Evolutionary conservation across 2,113 vertebrate genomes (phyloP), one percentile per base, ranked within the genome.

Genomic region (Actenoides lindsayi): DNA sequence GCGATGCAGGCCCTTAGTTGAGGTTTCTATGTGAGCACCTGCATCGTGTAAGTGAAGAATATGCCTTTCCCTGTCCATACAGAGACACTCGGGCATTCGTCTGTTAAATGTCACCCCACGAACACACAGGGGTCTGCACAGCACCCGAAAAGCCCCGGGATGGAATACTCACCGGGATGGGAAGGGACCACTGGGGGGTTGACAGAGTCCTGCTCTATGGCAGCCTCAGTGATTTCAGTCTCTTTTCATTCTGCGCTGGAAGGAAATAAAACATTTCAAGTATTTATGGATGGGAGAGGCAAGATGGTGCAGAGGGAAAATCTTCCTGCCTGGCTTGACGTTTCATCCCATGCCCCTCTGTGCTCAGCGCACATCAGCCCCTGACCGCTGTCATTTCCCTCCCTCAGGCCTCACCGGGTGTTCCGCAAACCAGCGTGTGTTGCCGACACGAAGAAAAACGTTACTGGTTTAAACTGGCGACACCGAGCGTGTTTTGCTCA

Each of bases 221-320:
- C 44, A 48, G 2, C 24, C 67, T 87, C 44, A 18, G 2, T 73
- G 54, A 35, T 81, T 91, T 82, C 68, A 56, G 21, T 57, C 78
- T 65, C 35, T 60, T 19, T 48, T 80, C 14, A 7, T 81, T 89
- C 59, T 74, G 50, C 23, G 16, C 15, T 75, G 51, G 31, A 90
- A 87, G 54, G 69, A 78, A 87, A 87, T 16, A 69, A 57, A 90
- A 25, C n/a, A 39, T 91, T 90, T 90, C 54, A 60, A 17, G 37
- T 76, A 50, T 69, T n/a, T 65, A 44, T 31, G 63, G 59, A 15
- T 51, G 30, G 56, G 19, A 73, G 25, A 48, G 31, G 10, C 28
- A 54, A 54, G 37, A 67, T 21, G 69, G 20, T 65, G 35, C 23
- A 5, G 10, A 60, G 69, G 39, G 50, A 50, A 81, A 53, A 87